These are phyloP conservation scores for Lamellibrachia satsuma DNA, from an alignment of 2,888 invertebrate genomes.

Conservation along the genomic window DNA sequence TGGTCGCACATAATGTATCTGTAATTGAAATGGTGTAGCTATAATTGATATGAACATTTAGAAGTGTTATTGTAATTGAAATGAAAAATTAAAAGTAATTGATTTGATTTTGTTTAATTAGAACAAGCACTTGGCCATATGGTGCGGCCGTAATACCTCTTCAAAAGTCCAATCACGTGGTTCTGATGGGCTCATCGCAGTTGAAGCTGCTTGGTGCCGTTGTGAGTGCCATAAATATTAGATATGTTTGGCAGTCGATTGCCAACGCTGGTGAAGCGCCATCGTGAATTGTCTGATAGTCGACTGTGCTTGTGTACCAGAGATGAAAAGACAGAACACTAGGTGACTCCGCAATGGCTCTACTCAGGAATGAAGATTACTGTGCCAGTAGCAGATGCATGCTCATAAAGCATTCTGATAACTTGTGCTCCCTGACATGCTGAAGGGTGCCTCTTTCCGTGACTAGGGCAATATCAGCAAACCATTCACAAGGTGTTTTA, in stretches of 20 bases:
- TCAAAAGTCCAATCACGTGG: background rate
- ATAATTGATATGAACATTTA: too few species aligned
- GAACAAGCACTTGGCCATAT: background rate
- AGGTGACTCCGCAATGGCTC: background rate
- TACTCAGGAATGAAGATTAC: conserved; percentile 10
- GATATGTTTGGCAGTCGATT: background rate
- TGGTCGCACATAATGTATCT: too few species aligned
- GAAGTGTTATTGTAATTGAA: too few species aligned
- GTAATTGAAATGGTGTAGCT: too few species aligned
- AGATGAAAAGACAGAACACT: background rate
- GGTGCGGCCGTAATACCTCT: background rate
- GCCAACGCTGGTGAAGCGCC: background rate
- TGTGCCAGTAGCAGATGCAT: background rate
- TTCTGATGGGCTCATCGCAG: background rate
- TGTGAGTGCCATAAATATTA: conserved; percentile 13
- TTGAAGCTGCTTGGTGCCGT: background rate
- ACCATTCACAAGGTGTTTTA: background rate
- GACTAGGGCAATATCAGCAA: background rate
- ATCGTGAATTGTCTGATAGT: conserved; percentile 7
- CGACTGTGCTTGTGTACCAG: background rate
- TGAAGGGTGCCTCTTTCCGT: background rate
- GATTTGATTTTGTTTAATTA: background rate
- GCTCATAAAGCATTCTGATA: background rate
- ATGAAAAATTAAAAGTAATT: background rate
- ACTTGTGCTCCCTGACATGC: background rate